Conservation (phyloP, 2,113 vertebrate species). For the Craseonycteris thonglongyai region DNA sequence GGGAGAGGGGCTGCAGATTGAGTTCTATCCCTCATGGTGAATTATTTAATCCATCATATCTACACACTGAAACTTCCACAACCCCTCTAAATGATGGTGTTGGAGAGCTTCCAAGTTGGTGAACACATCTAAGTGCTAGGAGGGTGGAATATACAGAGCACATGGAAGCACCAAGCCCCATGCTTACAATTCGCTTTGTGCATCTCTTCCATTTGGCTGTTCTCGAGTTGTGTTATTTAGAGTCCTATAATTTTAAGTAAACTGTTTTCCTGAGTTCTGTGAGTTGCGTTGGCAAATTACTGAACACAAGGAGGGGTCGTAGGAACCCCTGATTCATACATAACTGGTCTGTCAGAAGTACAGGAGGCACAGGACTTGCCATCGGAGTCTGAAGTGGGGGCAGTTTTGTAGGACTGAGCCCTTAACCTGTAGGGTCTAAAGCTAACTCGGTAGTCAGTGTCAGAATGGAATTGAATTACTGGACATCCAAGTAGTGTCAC, state of each 20-base stretch:
- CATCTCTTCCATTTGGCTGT: too few species aligned
- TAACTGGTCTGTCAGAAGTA: neutral
- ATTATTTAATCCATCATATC: neutral
- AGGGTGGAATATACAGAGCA: neutral
- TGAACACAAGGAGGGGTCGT: neutral
- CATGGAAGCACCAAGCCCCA: neutral
- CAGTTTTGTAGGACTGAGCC: too few species aligned
- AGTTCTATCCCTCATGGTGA: neutral
- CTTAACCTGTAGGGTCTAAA: too few species aligned
- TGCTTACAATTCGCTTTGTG: neutral
- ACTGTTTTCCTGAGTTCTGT: too few species aligned
- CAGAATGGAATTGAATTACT: neutral
- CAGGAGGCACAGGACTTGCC: neutral
- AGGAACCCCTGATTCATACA: neutral
- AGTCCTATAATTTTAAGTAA: too few species aligned
- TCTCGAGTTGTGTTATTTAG: too few species aligned
- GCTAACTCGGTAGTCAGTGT: neutral
- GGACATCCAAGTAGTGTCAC: neutral
- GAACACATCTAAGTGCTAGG: neutral
- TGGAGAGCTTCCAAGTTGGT: neutral
- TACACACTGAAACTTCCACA: neutral
- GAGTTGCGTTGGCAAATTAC: too few species aligned
- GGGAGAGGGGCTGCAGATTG: neutral
- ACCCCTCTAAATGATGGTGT: neutral
- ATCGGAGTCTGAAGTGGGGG: neutral